Percentiles rank a stretch among this genome's conserved stretches.
These are phyloP conservation scores for Tenthredo distinguenda DNA, from an alignment of 2,888 invertebrate species.

Conservation along the genomic window DNA sequence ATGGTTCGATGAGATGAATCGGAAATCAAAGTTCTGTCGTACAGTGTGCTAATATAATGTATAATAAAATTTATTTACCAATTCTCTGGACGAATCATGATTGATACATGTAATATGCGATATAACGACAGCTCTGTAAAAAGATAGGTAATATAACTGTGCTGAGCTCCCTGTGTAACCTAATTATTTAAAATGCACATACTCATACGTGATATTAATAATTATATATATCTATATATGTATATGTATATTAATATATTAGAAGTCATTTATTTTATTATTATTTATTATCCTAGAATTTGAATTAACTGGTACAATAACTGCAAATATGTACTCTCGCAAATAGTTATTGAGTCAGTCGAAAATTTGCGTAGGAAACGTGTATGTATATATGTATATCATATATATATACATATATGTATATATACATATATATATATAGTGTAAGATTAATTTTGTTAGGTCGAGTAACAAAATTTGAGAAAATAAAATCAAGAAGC, in stretches of 20 bases:
- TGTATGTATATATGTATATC: not conserved
- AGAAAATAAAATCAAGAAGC: not conserved
- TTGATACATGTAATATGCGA: conserved; percentile 1
- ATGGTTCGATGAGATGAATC: not conserved
- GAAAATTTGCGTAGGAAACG: not conserved
- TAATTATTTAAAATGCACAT: conserved; percentile 57
- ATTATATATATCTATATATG: conserved; percentile 58
- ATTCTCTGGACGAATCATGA: conserved; percentile 47
- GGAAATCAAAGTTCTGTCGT: conserved; percentile 37
- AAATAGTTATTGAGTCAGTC: conserved; percentile 23
- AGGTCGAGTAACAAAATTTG: not conserved
- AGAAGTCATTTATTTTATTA: conserved; percentile 17
- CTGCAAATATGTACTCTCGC: not conserved
- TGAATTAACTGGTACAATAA: conserved; percentile 26
- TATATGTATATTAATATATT: conserved; percentile 40
- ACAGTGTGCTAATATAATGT: not conserved
- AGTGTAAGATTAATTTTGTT: not conserved
- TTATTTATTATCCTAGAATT: conserved; percentile 11
- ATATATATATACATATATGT: not conserved
- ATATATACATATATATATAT: not conserved
- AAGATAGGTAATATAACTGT: not conserved
- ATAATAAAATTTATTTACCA: conserved; percentile 17
- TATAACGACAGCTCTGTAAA: conserved; percentile 17
- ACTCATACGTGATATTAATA: conserved; percentile 55
- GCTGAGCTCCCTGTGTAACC: conserved; percentile 22